Percentiles rank a stretch among this genome's conserved stretches.
These are phyloP conservation scores for Diachasmimorpha longicaudata DNA, from an alignment of 1,140 invertebrate species.

Conservation along the genomic window DNA sequence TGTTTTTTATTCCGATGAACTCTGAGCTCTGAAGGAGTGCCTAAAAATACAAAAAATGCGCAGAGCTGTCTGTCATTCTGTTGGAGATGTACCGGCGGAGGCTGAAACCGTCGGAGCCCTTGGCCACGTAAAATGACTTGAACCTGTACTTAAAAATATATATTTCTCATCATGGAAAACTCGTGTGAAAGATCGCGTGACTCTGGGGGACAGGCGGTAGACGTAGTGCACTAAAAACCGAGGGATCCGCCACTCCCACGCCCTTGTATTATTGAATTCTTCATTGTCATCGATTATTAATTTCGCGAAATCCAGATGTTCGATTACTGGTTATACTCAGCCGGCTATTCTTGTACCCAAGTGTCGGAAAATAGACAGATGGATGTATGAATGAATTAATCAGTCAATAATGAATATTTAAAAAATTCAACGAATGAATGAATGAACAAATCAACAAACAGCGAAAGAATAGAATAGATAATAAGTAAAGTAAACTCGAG, in stretches of 20 bases:
- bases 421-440: no score
- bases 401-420: no score
- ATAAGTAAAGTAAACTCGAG: no score
- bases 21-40: background rate
- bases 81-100: background rate
- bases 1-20: background rate
- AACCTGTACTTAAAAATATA: constrained; percentile 28
- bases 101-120: background rate
- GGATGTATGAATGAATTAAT: no score
- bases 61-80: background rate
- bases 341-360: no score
- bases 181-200: constrained; percentile 15
- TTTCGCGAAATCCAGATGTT: background rate
- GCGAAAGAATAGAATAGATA: no score
- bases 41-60: background rate
- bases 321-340: no score
- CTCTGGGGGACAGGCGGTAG: background rate
- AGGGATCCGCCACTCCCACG: background rate
- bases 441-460: no score
- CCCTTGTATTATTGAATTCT: background rate
- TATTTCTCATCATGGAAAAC: constrained; percentile 22
- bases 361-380: no score
- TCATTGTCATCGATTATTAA: no score
- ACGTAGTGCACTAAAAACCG: background rate
- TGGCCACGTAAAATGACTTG: background rate